Evolutionary conservation across 2,113 vertebrate genomes (phyloP), one percentile per base, ranked within the genome.

Genomic region (Phainopepla nitens): DNA sequence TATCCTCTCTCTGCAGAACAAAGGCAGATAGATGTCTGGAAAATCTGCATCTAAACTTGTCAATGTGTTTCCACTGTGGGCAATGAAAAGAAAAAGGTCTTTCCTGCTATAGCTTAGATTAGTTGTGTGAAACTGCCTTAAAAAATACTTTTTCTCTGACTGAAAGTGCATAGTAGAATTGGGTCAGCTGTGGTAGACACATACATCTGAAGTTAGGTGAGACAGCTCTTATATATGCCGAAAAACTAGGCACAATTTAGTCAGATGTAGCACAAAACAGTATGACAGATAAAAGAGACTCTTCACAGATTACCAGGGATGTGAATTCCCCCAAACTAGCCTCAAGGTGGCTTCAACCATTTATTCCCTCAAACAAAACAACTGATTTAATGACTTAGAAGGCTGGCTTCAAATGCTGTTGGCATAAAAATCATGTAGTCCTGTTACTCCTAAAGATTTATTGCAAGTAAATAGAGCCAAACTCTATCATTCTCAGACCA

Each of bases 331-430:
- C 36, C 44, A 79, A 94, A 94, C 53, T 82, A 91, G 69, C 81
- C 84, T 89, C 73, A 91, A 94, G 91, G 77, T 91, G 65, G 53
- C 70, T 91, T 95, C 89, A 94, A 65, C 89, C 77, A 84, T 94
- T 89, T 94, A 91, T 94, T 92, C 82, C 53, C 72, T 96, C 73
- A 94, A 95, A 94, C 58, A 94, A 91, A 94, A 75, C 65, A 95
- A 68, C 83, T 69, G 83, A 96, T 82, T 92, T 83, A 81, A 83
- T 94, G 82, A 89, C 49, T 79, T 71, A 70, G 83, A 91, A 82
- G 49, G 73, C 56, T 84, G 80, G 35, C 22, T 86, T 95, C 65
- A 80, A 91, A 82, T 71, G 65, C 57, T 31, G 2, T 73, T 84
- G 72, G 80, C 80, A 54, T 75, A 89, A 92, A 96, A 91, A 89